These are phyloP conservation scores for Isotomurus palustris DNA, from an alignment of 2,888 invertebrate species.

Conservation along the genomic window DNA sequence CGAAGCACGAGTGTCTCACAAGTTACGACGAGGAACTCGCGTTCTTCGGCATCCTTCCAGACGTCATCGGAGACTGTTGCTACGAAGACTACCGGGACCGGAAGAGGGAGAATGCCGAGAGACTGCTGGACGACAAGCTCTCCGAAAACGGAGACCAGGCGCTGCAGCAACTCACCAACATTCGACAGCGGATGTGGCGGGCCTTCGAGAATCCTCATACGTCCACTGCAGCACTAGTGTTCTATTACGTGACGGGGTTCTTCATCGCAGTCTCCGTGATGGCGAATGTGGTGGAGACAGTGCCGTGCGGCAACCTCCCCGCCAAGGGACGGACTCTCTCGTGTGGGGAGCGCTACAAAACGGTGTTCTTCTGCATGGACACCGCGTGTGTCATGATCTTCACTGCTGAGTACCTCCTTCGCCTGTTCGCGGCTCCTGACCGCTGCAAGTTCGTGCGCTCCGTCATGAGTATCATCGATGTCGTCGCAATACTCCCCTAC, in stretches of 20 bases:
- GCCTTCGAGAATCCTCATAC: constrained; percentile 99
- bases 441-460: constrained; percentile 95
- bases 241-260: constrained; percentile 99
- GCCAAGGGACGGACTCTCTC: constrained; percentile 81
- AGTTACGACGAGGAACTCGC: constrained; percentile 99
- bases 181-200: constrained; percentile 96
- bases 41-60: constrained; percentile 96
- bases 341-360: constrained; percentile 96
- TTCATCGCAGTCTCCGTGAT: constrained; percentile 99
- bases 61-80: constrained; percentile 97
- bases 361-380: constrained; percentile 97
- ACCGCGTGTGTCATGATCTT: constrained; percentile 99
- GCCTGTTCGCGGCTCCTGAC: constrained; percentile 96
- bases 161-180: constrained; percentile 78
- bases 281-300: constrained; percentile 98
- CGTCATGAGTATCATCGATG: constrained; percentile 99
- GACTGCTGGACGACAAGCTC: constrained; percentile 94
- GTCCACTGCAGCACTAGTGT: constrained; percentile 96
- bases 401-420: constrained; percentile 92
- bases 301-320: constrained; percentile 84
- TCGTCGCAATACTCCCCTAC: constrained; percentile 98
- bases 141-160: constrained; percentile 89
- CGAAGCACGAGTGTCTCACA: constrained; percentile 97
- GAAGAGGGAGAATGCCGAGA: constrained; percentile 96
- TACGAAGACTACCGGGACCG: constrained; percentile 99